Percentiles rank a stretch among this genome's conserved stretches.
Evolutionary conservation across 2,888 invertebrate genomes (phyloP).

Genomic region (Bugulina stolonifera): DNA sequence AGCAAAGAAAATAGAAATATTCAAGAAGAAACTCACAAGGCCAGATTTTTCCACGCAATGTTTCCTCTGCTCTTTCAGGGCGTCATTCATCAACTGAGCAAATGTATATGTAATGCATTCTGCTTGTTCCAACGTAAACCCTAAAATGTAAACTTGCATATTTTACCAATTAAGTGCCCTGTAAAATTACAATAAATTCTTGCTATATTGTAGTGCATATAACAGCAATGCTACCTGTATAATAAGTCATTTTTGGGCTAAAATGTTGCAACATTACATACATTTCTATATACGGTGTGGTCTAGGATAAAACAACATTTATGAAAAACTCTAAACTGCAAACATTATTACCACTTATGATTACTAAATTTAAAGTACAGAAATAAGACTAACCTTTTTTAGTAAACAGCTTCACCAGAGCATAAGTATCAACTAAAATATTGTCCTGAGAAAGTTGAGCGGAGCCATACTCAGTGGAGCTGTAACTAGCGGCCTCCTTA

Average conservation of each 20-base stretch:
- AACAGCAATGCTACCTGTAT: too few relatives aligned
- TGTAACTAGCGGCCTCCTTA: not conserved
- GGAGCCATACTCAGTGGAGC: not conserved
- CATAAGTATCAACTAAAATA: conserved; percentile 20
- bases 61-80: conserved; percentile 43
- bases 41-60: conserved; percentile 48
- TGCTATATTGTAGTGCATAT: too few relatives aligned
- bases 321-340: too few relatives aligned
- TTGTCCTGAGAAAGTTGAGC: conserved; percentile 9
- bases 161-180: too few relatives aligned
- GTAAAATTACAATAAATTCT: too few relatives aligned
- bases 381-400: conserved; percentile 11
- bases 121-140: conserved; percentile 41
- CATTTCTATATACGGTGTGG: too few relatives aligned
- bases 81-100: conserved; percentile 39
- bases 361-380: too few relatives aligned
- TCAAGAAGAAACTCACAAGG: conserved; percentile 36
- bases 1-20: not conserved
- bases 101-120: conserved; percentile 40
- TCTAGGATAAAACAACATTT: too few relatives aligned
- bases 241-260: too few relatives aligned
- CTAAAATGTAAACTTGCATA: too few relatives aligned
- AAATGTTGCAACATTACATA: too few relatives aligned
- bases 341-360: too few relatives aligned
- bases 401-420: not conserved